Percentiles rank a stretch among this genome's conserved stretches.
Conservation (phyloP, 2,797 vertebrate genomes). For the Parotocinclus haroldoi region DNA sequence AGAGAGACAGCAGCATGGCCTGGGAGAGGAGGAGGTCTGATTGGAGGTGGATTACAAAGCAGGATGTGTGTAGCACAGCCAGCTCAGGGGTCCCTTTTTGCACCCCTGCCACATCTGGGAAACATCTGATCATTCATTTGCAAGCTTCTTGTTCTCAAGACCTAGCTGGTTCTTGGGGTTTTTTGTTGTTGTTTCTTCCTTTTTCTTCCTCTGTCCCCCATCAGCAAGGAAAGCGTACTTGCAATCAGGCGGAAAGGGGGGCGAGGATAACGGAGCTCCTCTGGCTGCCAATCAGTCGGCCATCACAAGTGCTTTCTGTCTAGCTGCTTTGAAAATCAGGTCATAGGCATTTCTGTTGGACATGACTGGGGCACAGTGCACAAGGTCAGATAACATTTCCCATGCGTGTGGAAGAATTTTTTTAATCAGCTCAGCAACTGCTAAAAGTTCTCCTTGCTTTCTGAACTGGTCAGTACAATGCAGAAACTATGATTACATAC, state of each 20-base stretch:
- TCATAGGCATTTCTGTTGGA: too few species aligned
- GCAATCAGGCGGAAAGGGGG: conserved; percentile 55
- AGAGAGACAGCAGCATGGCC: conserved; percentile 51
- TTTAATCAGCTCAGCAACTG: too few species aligned
- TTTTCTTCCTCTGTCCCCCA: neutral
- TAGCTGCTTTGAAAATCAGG: neutral
- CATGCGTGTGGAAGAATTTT: too few species aligned
- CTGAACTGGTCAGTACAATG: too few species aligned
- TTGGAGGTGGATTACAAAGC: conserved; percentile 61
- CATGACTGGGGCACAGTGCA: too few species aligned
- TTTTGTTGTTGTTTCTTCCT: neutral
- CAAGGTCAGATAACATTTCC: too few species aligned
- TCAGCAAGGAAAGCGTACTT: conserved; percentile 55
- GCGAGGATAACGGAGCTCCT: conserved; percentile 32
- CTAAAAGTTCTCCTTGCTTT: too few species aligned
- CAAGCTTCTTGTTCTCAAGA: conserved; percentile 47
- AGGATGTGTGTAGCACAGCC: conserved; percentile 55
- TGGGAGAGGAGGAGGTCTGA: conserved; percentile 33
- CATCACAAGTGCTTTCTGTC: neutral
- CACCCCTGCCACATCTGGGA: conserved; percentile 56
- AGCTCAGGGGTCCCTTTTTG: conserved; percentile 35
- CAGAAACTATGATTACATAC: too few species aligned
- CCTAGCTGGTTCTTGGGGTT: conserved; percentile 29
- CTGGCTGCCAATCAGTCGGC: conserved; percentile 21
- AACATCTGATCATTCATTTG: conserved; percentile 61